A percentile compares a stretch with the other conserved stretches of the same genome.
These are phyloP conservation scores for Cynoglossus semilaevis DNA, from an alignment of 2,113 vertebrate genomes.

Conservation along the genomic window DNA sequence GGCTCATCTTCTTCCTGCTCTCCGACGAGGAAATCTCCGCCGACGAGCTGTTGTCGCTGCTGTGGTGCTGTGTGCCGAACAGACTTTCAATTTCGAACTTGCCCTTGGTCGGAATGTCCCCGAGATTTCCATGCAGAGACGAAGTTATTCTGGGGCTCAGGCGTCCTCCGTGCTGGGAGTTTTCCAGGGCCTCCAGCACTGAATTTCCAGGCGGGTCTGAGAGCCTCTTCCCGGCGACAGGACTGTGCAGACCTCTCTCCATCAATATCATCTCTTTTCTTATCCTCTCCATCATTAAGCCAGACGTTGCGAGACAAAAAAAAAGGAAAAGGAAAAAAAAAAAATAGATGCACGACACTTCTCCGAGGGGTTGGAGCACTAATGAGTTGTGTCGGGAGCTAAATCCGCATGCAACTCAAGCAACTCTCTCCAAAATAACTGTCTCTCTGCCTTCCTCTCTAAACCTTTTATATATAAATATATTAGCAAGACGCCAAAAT, in stretches of 20 bases:
- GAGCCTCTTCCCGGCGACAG: slow-evolving; percentile 91
- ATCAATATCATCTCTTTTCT: slow-evolving; percentile 99
- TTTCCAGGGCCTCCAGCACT: slow-evolving; percentile 98
- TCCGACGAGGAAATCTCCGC: slow-evolving; percentile 89
- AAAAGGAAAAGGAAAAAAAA: too few relatives aligned
- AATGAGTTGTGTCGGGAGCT: slow-evolving; percentile 87
- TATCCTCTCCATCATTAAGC: slow-evolving; percentile 99
- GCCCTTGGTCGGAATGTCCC: slow-evolving; percentile 91
- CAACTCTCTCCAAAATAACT: slow-evolving; percentile 88
- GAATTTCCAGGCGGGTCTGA: slow-evolving; percentile 91
- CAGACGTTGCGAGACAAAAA: slow-evolving; percentile 65
- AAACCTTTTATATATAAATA: slow-evolving; percentile 76
- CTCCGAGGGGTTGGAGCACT: slow-evolving; percentile 83
- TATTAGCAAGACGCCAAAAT: slow-evolving; percentile 87
- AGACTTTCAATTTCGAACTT: slow-evolving; percentile 99
- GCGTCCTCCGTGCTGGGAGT: slow-evolving; percentile 94
- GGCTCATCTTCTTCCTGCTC: slow-evolving; percentile 90
- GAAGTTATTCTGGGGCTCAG: slow-evolving; percentile 95
- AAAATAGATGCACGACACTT: slow-evolving; percentile 62
- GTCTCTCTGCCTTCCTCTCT: slow-evolving; percentile 57
- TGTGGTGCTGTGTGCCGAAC: slow-evolving; percentile 89
- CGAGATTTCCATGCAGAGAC: slow-evolving; percentile 89
- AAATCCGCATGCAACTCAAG: slow-evolving; percentile 92
- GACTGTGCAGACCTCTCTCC: slow-evolving; percentile 98
- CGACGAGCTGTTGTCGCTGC: slow-evolving; percentile 83